phyloP scores from a whole-genome alignment of 2,113 vertebrate genomes.

The Pipa parva region DNA sequence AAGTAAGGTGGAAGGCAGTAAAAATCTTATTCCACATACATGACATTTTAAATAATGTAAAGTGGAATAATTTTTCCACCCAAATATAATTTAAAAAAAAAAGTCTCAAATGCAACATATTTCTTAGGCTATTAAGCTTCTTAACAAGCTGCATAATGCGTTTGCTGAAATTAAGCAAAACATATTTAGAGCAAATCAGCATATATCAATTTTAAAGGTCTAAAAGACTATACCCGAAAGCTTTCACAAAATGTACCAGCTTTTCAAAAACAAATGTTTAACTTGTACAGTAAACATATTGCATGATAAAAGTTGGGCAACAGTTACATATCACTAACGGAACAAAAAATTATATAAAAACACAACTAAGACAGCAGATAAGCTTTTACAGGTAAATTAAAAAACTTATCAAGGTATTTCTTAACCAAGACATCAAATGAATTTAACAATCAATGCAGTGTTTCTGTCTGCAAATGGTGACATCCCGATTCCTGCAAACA shows the following conservation, averaged over 20 bases:
- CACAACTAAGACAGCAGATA: not conserved
- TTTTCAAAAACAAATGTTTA: not conserved
- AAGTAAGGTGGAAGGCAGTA: slow-evolving; percentile 46
- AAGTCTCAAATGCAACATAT: slow-evolving; percentile 43
- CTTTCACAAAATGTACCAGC: not conserved
- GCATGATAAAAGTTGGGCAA: not conserved
- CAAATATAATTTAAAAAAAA: slow-evolving; percentile 65
- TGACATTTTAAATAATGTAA: slow-evolving; percentile 65
- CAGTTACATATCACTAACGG: too few relatives aligned
- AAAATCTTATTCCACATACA: slow-evolving; percentile 69
- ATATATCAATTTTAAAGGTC: slow-evolving; percentile 47
- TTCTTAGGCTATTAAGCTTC: slow-evolving; percentile 5
- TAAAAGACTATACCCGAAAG: not conserved
- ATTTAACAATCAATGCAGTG: slow-evolving; percentile 48
- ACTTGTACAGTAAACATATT: not conserved
- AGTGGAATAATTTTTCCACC: slow-evolving; percentile 65
- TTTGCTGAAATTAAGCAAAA: slow-evolving; percentile 65
- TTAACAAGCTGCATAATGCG: slow-evolving; percentile 65
- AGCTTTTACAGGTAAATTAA: not conserved
- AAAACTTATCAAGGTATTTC: not conserved
- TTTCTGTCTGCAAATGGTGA: slow-evolving; percentile 52
- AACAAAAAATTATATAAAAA: not conserved
- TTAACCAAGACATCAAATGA: slow-evolving; percentile 42
- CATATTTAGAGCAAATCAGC: slow-evolving; percentile 71
- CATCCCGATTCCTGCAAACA: slow-evolving; percentile 53